Conservation (phyloP, 2,797 vertebrate genomes). For the Anas bahamensis region DNA sequence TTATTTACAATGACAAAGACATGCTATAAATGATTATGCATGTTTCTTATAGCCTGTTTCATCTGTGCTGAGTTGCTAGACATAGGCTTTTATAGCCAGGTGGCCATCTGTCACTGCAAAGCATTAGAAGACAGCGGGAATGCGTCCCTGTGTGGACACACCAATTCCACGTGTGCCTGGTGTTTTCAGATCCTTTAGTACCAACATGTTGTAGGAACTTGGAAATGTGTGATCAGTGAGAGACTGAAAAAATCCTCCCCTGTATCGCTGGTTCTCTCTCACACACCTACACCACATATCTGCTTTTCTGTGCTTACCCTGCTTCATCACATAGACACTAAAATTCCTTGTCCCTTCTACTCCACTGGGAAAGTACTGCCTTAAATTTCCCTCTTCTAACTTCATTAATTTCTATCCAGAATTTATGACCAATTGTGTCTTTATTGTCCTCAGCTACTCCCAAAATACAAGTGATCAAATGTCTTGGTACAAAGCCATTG, state of each 20-base stretch:
- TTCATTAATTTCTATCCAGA: background rate
- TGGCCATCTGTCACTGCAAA: background rate
- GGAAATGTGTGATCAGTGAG: background rate
- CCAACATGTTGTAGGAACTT: background rate
- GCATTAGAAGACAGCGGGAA: background rate
- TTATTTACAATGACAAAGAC: background rate
- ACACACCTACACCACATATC: background rate
- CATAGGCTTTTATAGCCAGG: background rate
- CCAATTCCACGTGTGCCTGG: background rate
- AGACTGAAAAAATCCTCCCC: background rate
- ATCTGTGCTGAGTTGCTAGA: background rate
- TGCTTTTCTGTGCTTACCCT: background rate
- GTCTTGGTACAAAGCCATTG: background rate
- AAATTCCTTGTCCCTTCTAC: background rate
- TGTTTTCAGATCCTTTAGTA: background rate
- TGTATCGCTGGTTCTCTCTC: background rate
- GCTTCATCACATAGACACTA: rapidly evolving
- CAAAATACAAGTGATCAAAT: background rate
- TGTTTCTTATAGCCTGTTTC: background rate
- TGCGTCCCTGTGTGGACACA: background rate
- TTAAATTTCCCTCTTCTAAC: background rate
- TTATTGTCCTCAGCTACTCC: background rate
- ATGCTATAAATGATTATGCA: background rate
- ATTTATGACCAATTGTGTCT: background rate
- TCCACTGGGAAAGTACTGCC: background rate